Evolutionary conservation across 2,888 invertebrate genomes (phyloP).

Genomic region (Protodeltote pygarga): DNA sequence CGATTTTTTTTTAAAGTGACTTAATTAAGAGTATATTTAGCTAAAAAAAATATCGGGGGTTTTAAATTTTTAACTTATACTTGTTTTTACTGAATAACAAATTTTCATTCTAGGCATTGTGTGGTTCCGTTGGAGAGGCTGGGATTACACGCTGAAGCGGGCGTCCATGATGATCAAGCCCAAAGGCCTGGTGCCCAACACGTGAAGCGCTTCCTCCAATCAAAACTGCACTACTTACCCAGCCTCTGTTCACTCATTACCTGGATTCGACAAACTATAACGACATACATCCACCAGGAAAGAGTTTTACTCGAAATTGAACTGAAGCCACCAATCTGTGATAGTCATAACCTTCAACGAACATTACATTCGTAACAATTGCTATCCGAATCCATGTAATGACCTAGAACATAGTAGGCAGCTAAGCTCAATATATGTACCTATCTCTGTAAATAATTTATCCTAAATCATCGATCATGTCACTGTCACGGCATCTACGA

Average conservation of each 20-base stretch:
- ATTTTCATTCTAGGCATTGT: conserved; percentile 90
- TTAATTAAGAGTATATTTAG: too few species aligned
- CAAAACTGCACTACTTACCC: conserved; percentile 47
- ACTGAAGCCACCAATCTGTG: conserved; percentile 51
- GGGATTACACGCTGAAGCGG: conserved; percentile 96
- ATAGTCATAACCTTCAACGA: conserved; percentile 35
- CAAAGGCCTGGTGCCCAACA: conserved; percentile 87
- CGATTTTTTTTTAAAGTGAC: too few species aligned
- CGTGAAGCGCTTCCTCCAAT: conserved; percentile 64
- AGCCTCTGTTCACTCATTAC: conserved; percentile 78
- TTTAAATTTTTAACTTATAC: too few species aligned
- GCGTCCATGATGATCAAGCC: conserved; percentile 98
- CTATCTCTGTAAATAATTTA: conserved; percentile 75
- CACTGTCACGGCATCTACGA: conserved; percentile 55
- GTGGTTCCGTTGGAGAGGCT: conserved; percentile 98
- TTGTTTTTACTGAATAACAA: neutral
- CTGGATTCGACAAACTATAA: conserved; percentile 65
- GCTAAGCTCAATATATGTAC: conserved; percentile 69
- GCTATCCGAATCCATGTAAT: conserved; percentile 70
- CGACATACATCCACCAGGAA: conserved; percentile 4
- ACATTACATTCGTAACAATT: conserved; percentile 20
- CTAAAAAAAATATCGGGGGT: too few species aligned
- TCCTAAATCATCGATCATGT: conserved; percentile 56
- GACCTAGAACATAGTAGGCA: conserved; percentile 72
- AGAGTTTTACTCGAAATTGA: conserved; percentile 40